Conservation (phyloP, 2,113 vertebrate genomes). For the Tiliqua scincoides region DNA sequence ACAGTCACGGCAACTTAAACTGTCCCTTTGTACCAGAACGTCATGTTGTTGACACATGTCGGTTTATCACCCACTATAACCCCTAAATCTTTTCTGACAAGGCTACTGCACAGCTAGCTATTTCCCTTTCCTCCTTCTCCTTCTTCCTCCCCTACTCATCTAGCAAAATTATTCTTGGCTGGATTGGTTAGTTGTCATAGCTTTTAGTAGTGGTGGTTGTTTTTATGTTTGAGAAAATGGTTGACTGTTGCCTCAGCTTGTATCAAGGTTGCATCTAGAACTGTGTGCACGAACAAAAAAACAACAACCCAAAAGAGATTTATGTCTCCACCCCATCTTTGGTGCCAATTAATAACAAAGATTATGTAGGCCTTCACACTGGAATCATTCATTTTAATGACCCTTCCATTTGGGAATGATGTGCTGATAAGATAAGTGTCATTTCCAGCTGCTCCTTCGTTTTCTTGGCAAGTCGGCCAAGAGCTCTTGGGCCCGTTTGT, state of each 20-base stretch:
- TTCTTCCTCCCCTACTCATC: neutral
- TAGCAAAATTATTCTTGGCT: neutral
- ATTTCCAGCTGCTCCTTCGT: constrained; percentile 27
- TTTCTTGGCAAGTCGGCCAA: constrained; percentile 11
- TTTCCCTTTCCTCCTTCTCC: neutral
- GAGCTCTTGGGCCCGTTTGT: neutral
- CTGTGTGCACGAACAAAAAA: neutral
- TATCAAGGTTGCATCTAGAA: neutral
- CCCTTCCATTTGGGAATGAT: constrained; percentile 7
- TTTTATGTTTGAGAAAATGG: neutral
- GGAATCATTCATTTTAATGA: constrained; percentile 22
- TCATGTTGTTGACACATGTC: neutral
- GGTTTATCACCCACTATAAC: neutral
- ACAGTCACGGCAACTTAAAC: neutral
- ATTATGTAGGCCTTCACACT: constrained; percentile 16
- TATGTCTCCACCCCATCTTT: neutral
- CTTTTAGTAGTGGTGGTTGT: neutral
- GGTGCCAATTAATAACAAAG: constrained; percentile 3
- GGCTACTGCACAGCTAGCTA: neutral
- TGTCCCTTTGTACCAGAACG: neutral
- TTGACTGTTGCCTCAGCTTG: neutral
- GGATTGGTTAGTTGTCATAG: neutral
- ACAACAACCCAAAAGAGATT: neutral
- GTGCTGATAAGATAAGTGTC: constrained; percentile 31
- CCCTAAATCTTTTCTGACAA: neutral